A percentile compares a stretch with the other conserved stretches of the same genome.
Evolutionary conservation across 2,888 invertebrate genomes (phyloP).

Genomic region (Nomada lathburiana): DNA sequence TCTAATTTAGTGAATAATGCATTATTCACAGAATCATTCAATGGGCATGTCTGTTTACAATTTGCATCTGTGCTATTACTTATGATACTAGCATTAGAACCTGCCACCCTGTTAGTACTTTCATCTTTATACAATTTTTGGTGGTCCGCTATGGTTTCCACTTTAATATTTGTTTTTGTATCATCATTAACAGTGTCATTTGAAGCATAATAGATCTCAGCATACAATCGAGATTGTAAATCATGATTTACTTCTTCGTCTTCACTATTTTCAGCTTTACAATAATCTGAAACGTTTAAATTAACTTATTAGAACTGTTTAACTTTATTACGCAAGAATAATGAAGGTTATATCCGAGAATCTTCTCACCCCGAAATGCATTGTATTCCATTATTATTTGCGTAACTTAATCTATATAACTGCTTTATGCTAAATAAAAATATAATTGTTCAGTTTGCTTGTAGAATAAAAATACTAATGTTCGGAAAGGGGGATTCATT

Average conservation of each 20-base stretch:
- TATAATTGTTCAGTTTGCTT: neutral
- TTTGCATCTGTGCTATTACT: neutral
- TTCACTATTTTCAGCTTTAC: constrained; percentile 54
- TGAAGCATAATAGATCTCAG: constrained; percentile 75
- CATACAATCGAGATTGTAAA: constrained; percentile 77
- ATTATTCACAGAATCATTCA: neutral
- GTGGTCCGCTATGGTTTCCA: constrained; percentile 2
- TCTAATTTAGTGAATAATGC: neutral
- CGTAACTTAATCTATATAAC: neutral
- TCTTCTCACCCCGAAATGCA: constrained; percentile 46
- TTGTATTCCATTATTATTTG: constrained; percentile 29
- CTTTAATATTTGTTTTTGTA: constrained; percentile 17
- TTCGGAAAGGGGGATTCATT: neutral
- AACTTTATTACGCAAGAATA: neutral
- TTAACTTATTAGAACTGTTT: neutral
- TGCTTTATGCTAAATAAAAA: neutral
- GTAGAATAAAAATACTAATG: neutral
- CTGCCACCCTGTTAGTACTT: neutral
- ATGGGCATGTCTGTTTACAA: neutral
- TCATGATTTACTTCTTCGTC: constrained; percentile 67
- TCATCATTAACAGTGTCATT: neutral
- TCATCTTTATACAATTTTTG: neutral
- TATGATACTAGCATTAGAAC: neutral
- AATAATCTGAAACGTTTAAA: constrained; percentile 52
- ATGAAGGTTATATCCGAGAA: constrained; percentile 18